Base-by-base conservation (phyloP, 1,140 invertebrate species). In the Halictus rubicundus region DNA sequence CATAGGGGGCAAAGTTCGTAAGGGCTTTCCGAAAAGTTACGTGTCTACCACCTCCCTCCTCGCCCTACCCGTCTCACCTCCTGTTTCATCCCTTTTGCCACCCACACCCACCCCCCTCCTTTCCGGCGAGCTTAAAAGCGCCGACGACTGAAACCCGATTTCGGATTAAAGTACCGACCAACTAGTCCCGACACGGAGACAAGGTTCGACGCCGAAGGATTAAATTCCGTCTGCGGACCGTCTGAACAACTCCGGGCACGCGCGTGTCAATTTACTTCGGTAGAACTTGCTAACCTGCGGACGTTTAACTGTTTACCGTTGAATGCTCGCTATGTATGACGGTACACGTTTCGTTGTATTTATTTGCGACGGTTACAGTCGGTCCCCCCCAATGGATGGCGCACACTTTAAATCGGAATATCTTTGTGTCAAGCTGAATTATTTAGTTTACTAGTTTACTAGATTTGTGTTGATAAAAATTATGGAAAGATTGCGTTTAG, bases 91-190 rank as follows among this genome's bases (percentile, higher is more conserved):
- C 32, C 32, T 32, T 32, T 32, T 32, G 16, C 5, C 6, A 21
- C n/a, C 21, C 16, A 5, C 14, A 21, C 0, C 54, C 19, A 7
- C 0, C 52, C 52, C 8, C 9, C 0, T 21, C 21, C 5, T 23
- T 37, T 37, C 37, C 0, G n/a, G n/a, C n/a, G 21, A 39, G 78
- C 60, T 82, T 77, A 82, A 85, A 84, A 81, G 68, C 84, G 39
- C 52, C 74, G 64, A 32, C 74, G 64, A 32, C 72, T 78, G 73
- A 63, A 49, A 68, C 68, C 63, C 27, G 16, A 75, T 78, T 72
- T 54, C n/a, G 23, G 76, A 78, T 78, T 78, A 78, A 64, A 71
- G 59, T 49, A 16, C 14, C 54, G 21, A n/a, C 25, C 25, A 70
- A 61, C 42, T 25, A n/a, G 68, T 23, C 59, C 63, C 10, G 64